Conservation (phyloP, 2,888 invertebrate genomes). For the Nesidiocoris tenuis region DNA sequence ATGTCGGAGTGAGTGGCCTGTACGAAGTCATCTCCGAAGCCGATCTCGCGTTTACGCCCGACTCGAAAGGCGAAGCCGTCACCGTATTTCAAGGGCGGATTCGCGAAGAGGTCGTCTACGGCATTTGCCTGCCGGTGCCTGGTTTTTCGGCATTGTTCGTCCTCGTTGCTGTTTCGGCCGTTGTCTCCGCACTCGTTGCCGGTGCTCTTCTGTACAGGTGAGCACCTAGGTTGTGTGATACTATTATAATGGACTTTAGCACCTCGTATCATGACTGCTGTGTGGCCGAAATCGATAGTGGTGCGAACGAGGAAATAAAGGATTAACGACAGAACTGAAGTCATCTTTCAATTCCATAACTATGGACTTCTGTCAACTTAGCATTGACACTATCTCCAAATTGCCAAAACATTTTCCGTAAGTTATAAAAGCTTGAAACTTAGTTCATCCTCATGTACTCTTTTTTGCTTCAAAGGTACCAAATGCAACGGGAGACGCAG, state of each 20-base stretch:
- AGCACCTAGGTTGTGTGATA: neutral
- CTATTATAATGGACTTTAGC: too few relatives aligned
- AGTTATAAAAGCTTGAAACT: too few relatives aligned
- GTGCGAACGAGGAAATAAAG: constrained; percentile 21
- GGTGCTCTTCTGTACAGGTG: constrained; percentile 75
- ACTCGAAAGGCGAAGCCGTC: constrained; percentile 74
- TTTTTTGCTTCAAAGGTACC: constrained; percentile 56
- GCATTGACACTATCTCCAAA: too few relatives aligned
- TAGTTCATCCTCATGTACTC: too few relatives aligned
- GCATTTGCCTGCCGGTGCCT: constrained; percentile 85
- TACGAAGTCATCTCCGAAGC: constrained; percentile 91
- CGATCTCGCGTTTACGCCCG: constrained; percentile 85
- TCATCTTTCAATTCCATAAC: too few relatives aligned
- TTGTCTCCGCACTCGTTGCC: constrained; percentile 82
- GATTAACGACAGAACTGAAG: neutral
- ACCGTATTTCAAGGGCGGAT: constrained; percentile 86
- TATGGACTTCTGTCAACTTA: too few relatives aligned
- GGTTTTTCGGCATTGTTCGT: constrained; percentile 87
- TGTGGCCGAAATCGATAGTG: too few relatives aligned
- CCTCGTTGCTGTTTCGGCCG: constrained; percentile 80
- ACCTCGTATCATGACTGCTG: constrained; percentile 54
- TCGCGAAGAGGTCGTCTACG: constrained; percentile 83
- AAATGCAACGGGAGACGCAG: constrained; percentile 69
- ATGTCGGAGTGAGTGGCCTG: constrained; percentile 84
- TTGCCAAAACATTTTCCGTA: too few relatives aligned